Evolutionary conservation across 2,888 invertebrate genomes (phyloP), one percentile per base, ranked within the genome.

Genomic region (Sepioteuthis lessoniana): DNA sequence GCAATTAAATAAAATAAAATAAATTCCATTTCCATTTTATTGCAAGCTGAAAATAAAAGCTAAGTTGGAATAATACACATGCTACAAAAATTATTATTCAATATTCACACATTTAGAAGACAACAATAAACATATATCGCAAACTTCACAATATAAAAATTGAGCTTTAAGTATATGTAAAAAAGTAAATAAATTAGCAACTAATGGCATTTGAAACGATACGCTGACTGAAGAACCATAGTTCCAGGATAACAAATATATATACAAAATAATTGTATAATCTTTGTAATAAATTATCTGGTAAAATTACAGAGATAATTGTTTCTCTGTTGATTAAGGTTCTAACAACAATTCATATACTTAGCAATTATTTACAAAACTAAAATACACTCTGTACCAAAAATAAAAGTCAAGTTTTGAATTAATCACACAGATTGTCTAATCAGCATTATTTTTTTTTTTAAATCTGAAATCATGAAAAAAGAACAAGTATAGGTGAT

Each of bases 21-120:
- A 60, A 31, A 28, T 60, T 60, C 8, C 60, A 60, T 60, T n/a
- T n/a, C 31, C n/a, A n/a, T 16, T 76, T 76, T 76, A n/a, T 76
- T n/a, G n/a, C 76, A n/a, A 76, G 76, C 76, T 76, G 76, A 76
- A 76, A 76, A 76, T 76, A n/a, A 76, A 76, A 31, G 76, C 76
- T n/a, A n/a, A 76, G 13, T n/a, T 31, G 76, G n/a, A 76, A 76
- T 19, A 76, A n/a, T 2, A 13, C 8, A 76, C 31, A n/a, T 76
- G 60, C 60, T 60, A 31, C 60, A 60, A 60, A 60, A 60, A 28
- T 31, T 31, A n/a, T 13, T 31, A n/a, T 10, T 76, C 76, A 76
- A n/a, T n/a, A 76, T 76, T 76, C n/a, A 31, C n/a, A 76, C 10
- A 16, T 76, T 76, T 76, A 76, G 10, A n/a, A 76, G 76, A 76